Evolutionary conservation across 1,140 invertebrate genomes (phyloP).

Genomic region (Rhyacophila brunnea): DNA sequence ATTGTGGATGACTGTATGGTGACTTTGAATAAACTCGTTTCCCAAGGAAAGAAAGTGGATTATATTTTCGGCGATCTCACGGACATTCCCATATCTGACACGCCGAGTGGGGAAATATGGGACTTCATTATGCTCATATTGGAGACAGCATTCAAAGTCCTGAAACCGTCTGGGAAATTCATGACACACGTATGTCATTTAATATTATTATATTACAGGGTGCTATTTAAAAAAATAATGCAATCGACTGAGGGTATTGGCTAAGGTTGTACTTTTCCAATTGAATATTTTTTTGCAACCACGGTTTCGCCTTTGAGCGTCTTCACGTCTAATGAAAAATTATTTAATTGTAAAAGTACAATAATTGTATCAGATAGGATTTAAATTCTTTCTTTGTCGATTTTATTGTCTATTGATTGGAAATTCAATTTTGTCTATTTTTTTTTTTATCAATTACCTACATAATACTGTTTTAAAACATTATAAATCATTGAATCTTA

Average conservation of each 20-base stretch:
- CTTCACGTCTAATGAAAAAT: too few species aligned
- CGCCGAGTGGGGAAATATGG: constrained; percentile 78
- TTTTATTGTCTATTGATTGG: too few species aligned
- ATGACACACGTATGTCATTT: constrained; percentile 78
- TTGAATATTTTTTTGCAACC: too few species aligned
- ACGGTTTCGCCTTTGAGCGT: too few species aligned
- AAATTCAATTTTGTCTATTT: too few species aligned
- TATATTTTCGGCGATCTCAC: constrained; percentile 92
- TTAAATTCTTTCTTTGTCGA: too few species aligned
- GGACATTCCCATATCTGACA: constrained; percentile 83
- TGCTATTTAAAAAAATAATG: neutral
- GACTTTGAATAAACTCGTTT: constrained; percentile 74
- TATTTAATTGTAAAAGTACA: too few species aligned
- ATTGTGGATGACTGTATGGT: constrained; percentile 88
- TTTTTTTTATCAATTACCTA: too few species aligned
- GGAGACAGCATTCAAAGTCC: constrained; percentile 73
- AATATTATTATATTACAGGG: constrained; percentile 3
- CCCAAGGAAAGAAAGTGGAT: constrained; percentile 81
- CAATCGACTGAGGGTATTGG: neutral
- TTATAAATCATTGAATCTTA: too few species aligned
- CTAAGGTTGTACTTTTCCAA: too few species aligned
- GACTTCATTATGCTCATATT: constrained; percentile 83
- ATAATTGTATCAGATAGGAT: too few species aligned
- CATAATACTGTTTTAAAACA: too few species aligned
- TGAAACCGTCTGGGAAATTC: constrained; percentile 80